Conservation (phyloP, 2,888 invertebrate genomes). For the Agonum fuliginosum region DNA sequence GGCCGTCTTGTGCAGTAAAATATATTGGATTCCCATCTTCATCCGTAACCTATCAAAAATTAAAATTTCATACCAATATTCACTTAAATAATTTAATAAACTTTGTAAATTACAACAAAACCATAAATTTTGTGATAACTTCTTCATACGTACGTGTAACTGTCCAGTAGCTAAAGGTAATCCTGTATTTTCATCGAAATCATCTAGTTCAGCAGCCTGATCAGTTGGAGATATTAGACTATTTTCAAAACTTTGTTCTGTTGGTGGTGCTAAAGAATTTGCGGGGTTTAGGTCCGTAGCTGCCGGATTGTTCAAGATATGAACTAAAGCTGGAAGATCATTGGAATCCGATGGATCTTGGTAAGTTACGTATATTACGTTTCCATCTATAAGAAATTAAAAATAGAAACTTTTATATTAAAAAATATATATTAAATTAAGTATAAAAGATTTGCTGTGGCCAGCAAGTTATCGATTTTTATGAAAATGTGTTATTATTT, state of each 20-base stretch:
- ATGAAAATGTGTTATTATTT: no score
- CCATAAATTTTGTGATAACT: background rate
- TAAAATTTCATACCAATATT: background rate
- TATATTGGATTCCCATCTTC: conserved; percentile 81
- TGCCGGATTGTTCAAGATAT: conserved; percentile 65
- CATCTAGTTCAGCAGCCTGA: conserved; percentile 20
- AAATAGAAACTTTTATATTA: background rate
- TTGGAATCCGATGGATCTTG: conserved; percentile 72
- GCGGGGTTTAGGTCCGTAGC: background rate
- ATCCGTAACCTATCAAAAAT: conserved; percentile 76
- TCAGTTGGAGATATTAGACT: conserved; percentile 10
- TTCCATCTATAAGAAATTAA: conserved; percentile 56
- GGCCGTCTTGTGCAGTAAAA: conserved; percentile 82
- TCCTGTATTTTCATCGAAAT: conserved; percentile 47
- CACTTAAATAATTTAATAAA: background rate
- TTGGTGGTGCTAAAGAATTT: background rate
- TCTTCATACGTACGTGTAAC: conserved; percentile 15
- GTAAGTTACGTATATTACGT: conserved; percentile 74
- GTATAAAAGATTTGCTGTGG: no score
- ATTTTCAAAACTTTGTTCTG: conserved; percentile 18
- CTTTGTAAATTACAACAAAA: background rate
- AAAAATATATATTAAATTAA: background rate
- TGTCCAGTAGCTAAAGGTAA: conserved; percentile 49
- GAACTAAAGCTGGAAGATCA: conserved; percentile 70
- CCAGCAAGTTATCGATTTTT: no score